A percentile compares a stretch with the other conserved stretches of the same genome.
phyloP scores from a whole-genome alignment of 2,888 invertebrate species.

The Parapristionchus giblindavisi region DNA sequence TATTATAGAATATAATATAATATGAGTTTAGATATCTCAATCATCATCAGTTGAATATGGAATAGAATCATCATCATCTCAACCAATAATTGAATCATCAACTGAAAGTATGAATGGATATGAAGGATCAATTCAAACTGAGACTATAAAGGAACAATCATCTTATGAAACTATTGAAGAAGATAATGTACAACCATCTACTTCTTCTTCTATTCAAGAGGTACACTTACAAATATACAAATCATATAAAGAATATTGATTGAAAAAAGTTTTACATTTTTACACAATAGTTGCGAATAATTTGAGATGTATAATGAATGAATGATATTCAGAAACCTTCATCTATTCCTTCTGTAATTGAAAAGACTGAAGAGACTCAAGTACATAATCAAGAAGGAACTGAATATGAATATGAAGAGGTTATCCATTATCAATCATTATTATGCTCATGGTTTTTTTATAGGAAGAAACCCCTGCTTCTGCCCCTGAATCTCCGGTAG shows the following conservation, averaged over 20 bases:
- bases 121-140: too few relatives aligned
- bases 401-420: constrained; percentile 29
- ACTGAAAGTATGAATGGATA: too few relatives aligned
- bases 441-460: not conserved
- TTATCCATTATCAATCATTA: not conserved
- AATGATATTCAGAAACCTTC: constrained; percentile 12
- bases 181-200: too few relatives aligned
- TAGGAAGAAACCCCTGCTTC: not conserved
- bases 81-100: too few relatives aligned
- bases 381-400: not conserved
- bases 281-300: too few relatives aligned
- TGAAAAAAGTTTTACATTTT: not conserved
- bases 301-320: too few relatives aligned
- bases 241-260: not conserved
- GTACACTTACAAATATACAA: not conserved
- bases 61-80: too few relatives aligned
- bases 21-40: too few relatives aligned
- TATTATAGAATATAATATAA: too few relatives aligned
- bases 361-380: not conserved
- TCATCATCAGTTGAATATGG: too few relatives aligned
- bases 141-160: too few relatives aligned
- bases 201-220: constrained; percentile 1
- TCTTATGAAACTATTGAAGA: too few relatives aligned
- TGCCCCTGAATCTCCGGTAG: constrained; percentile 1
- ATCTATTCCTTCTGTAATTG: constrained; percentile 2